Base-by-base conservation (phyloP, 2,113 vertebrate genomes). In the Elachura formosa region DNA sequence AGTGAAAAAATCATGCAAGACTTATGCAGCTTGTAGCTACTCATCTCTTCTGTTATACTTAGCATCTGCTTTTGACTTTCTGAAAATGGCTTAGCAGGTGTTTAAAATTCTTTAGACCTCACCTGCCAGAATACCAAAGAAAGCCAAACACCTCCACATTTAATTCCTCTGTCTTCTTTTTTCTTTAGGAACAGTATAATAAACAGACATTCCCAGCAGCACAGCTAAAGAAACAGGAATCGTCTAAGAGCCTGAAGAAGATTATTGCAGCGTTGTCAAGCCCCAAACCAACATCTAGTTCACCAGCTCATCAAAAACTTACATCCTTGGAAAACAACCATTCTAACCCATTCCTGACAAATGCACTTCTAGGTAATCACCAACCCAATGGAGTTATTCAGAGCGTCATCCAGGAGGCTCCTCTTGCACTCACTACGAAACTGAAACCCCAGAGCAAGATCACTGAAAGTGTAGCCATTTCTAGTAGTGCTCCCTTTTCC, bases 281-380 rank as follows among this genome's bases (percentile, higher is more conserved):
- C 87, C 91, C 98, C 85, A 98, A 98, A 94, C 90, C 98, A 94
- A 96, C 98, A 92, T 97, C 97, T 97, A 97, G 98, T 95, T 97
- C 97, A 92, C 95, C 98, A 97, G 97, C 96, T 97, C 97, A 97
- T 97, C 97, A 96, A 96, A 98, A 98, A 94, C 98, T 97, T 77
- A 86, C 97, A 56, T 92, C 98, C 77, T 77, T 97, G 96, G 97
- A 98, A 97, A 98, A 97, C 97, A 98, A 96, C 96, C 98, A 99
- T 96, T 98, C 98, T 95, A 98, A 98, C 90, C 98, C 98, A 90
- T 99, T 99, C 96, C 97, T 99, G 91, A 98, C 99, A 95, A 99
- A 98, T 96, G 98, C 99, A 98, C 98, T 99, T 98, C 98, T 99
- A 98, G 98, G 98, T 95, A 98, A 99, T 97, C 98, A 98, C 73